Percentiles rank a stretch among this genome's conserved stretches.
Conservation (phyloP, 2,888 invertebrate species). For the Drosophila siamana region DNA sequence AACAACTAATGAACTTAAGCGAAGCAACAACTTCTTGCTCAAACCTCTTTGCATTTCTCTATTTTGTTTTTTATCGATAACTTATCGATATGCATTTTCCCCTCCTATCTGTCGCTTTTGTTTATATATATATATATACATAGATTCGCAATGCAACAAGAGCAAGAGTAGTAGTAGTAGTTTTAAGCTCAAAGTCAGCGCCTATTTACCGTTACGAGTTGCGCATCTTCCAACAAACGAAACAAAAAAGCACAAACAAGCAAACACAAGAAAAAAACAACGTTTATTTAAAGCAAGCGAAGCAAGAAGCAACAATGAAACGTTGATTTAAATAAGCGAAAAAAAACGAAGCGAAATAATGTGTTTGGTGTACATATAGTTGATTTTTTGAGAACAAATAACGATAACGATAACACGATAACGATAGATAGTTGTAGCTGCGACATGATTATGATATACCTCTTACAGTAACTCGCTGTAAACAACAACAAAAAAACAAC, state of each 20-base stretch:
- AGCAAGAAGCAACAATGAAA: conserved; percentile 37
- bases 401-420: conserved; percentile 27
- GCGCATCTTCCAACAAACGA: conserved; percentile 52
- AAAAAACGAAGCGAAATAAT: conserved; percentile 11
- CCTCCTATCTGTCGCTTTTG: conserved; percentile 52
- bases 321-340: conserved; percentile 20
- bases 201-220: conserved; percentile 7
- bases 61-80: conserved; percentile 19
- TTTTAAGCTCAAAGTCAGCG: conserved; percentile 27
- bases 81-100: not conserved
- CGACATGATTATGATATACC: conserved; percentile 64
- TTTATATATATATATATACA: conserved; percentile 74
- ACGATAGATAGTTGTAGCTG: conserved; percentile 20
- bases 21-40: conserved; percentile 5
- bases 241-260: conserved; percentile 8
- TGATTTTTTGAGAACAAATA: conserved; percentile 11
- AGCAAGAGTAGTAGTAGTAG: conserved; percentile 25
- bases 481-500: conserved; percentile 28
- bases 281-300: too few species aligned
- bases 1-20: too few species aligned
- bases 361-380: conserved; percentile 53
- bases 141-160: conserved; percentile 48
- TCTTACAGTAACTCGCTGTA: conserved; percentile 55
- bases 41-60: conserved; percentile 24
- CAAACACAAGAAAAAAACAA: too few species aligned